Percentiles rank a stretch among this genome's conserved stretches.
Conservation (phyloP, 2,113 vertebrate species). For the Hemicordylus capensis region DNA sequence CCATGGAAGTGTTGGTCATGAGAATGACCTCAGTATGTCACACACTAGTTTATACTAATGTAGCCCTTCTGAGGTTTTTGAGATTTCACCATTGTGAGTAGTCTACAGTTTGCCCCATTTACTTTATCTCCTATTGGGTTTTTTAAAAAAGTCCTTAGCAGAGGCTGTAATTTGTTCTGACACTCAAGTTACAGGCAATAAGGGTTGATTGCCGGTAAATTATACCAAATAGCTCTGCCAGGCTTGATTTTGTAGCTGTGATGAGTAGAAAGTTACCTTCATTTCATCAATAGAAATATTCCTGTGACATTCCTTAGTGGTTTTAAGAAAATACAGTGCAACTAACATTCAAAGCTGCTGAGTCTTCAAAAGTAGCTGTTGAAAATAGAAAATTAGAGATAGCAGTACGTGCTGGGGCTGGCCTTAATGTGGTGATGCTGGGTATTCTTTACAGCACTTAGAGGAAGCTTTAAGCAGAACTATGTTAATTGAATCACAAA, state of each 20-base stretch:
- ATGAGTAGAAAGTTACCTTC: not conserved
- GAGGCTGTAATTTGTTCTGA: conserved; percentile 17
- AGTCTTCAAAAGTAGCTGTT: not conserved
- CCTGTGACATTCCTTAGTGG: not conserved
- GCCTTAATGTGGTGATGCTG: not conserved
- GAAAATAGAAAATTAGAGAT: not conserved
- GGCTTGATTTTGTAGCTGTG: conserved; percentile 19
- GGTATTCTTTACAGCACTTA: not conserved
- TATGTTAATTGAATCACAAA: not conserved
- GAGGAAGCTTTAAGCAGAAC: not conserved
- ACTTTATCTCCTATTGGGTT: not conserved
- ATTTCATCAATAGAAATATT: not conserved
- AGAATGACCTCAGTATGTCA: no score
- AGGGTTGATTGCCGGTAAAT: conserved; percentile 23
- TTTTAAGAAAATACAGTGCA: not conserved
- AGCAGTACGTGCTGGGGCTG: not conserved
- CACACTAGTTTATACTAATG: not conserved
- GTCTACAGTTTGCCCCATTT: not conserved
- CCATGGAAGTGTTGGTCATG: no score
- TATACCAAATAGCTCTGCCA: conserved; percentile 21
- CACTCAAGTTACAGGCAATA: conserved; percentile 14
- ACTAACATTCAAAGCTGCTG: not conserved
- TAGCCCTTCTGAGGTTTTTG: not conserved
- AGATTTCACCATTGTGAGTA: not conserved
- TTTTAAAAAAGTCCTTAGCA: not conserved